These are phyloP conservation scores for Dryadula phaetusa DNA, from an alignment of 2,888 invertebrate species.

Conservation along the genomic window DNA sequence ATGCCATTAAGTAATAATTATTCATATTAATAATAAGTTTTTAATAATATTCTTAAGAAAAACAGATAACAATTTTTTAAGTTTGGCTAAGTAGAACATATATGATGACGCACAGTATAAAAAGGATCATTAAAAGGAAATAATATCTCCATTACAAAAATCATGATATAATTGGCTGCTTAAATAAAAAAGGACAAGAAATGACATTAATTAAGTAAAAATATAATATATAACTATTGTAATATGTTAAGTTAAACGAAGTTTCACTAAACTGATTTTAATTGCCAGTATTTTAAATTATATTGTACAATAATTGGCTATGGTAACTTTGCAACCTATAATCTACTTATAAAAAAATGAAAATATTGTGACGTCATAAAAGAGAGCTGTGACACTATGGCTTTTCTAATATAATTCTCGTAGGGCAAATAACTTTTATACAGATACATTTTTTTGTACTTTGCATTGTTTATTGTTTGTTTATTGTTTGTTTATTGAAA, in stretches of 20 bases:
- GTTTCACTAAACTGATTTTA: neutral
- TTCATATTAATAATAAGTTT: too few species aligned
- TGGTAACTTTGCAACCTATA: slow-evolving; percentile 75
- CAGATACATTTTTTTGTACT: neutral
- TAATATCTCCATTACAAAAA: neutral
- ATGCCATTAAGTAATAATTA: too few species aligned
- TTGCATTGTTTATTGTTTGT: slow-evolving; percentile 11
- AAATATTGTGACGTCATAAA: slow-evolving; percentile 52
- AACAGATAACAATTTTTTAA: too few species aligned
- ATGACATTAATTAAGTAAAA: slow-evolving; percentile 19
- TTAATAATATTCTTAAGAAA: too few species aligned
- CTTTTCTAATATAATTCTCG: slow-evolving; percentile 52
- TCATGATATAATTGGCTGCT: neutral
- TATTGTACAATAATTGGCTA: slow-evolving; percentile 65
- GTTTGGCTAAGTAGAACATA: too few species aligned
- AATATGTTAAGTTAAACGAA: neutral
- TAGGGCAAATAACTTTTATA: slow-evolving; percentile 17
- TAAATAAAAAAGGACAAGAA: slow-evolving; percentile 25
- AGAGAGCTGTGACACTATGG: slow-evolving; percentile 58
- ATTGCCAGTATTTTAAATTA: slow-evolving; percentile 20
- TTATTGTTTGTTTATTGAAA: neutral
- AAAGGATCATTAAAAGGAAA: too few species aligned
- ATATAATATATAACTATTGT: neutral
- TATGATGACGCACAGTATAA: too few species aligned
- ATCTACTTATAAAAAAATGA: slow-evolving; percentile 57